Evolutionary conservation across 1,140 invertebrate genomes (phyloP).

Genomic region (Palaemon carinicauda): DNA sequence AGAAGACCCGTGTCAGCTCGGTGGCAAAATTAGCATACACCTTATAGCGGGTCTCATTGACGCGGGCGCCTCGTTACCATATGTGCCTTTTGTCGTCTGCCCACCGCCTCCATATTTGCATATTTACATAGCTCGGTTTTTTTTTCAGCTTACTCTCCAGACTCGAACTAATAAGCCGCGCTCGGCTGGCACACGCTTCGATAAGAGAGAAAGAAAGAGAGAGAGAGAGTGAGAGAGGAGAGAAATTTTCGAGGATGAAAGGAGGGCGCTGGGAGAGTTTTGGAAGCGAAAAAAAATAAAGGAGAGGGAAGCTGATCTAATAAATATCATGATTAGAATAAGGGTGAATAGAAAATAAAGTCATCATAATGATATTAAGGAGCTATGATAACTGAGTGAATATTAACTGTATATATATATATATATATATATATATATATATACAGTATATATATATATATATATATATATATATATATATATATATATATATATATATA

Average conservation of each 20-base stretch:
- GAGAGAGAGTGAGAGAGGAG: background rate
- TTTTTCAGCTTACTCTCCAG: constrained; percentile 13
- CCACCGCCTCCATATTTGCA: constrained; percentile 37
- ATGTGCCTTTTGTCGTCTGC: constrained; percentile 30
- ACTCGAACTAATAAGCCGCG: constrained; percentile 44
- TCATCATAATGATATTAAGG: too few relatives aligned
- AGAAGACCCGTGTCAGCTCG: background rate
- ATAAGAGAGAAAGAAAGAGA: background rate
- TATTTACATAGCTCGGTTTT: constrained; percentile 22
- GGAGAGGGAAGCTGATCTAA: background rate
- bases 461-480: too few relatives aligned
- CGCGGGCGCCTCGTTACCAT: constrained; percentile 25
- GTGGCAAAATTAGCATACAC: constrained; percentile 32
- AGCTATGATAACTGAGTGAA: too few relatives aligned
- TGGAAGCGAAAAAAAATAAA: background rate
- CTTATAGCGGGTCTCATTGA: constrained; percentile 29
- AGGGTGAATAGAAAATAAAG: too few relatives aligned
- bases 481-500: too few relatives aligned
- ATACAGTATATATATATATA: too few relatives aligned
- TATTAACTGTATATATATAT: too few relatives aligned
- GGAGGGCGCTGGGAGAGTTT: background rate
- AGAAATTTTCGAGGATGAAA: background rate
- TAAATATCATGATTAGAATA: background rate
- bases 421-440: too few relatives aligned
- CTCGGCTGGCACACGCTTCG: constrained; percentile 13